phyloP scores from a whole-genome alignment of 2,113 vertebrate species.

The Serilophus lunatus region DNA sequence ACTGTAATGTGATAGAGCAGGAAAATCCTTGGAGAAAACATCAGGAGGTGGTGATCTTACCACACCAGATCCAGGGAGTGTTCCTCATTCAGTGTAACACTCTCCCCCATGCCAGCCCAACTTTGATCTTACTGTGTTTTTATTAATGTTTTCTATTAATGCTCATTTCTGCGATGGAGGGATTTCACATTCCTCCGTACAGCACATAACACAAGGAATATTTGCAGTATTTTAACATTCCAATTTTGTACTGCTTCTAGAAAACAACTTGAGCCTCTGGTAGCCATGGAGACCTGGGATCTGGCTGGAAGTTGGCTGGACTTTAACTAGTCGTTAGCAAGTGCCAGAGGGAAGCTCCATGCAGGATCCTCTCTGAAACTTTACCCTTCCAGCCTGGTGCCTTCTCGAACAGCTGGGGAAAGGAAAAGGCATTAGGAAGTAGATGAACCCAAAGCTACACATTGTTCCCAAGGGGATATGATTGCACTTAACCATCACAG shows the following conservation, averaged over 20 bases:
- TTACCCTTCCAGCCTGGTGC: not conserved
- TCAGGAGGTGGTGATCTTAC: rapidly evolving
- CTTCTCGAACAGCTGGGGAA: not conserved
- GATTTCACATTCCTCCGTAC: rapidly evolving
- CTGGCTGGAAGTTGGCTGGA: not conserved
- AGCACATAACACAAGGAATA: not conserved
- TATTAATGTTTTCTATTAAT: rapidly evolving
- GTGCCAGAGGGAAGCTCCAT: not conserved
- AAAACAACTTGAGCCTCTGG: not conserved
- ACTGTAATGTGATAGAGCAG: not conserved
- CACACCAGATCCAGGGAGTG: not conserved
- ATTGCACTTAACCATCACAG: not conserved
- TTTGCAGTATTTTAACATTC: not conserved
- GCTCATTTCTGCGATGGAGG: not conserved
- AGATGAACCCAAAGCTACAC: not conserved
- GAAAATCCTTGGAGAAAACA: not conserved
- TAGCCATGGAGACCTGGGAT: not conserved
- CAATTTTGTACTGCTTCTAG: not conserved
- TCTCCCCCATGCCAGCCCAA: not conserved
- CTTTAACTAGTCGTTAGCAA: not conserved
- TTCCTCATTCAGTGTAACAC: not conserved
- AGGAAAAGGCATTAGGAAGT: not conserved
- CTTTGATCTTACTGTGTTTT: too few species aligned
- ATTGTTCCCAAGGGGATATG: not conserved
- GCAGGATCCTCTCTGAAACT: not conserved